These are phyloP conservation scores for Saccostrea glomerata DNA, from an alignment of 1,140 invertebrate species.

Conservation along the genomic window DNA sequence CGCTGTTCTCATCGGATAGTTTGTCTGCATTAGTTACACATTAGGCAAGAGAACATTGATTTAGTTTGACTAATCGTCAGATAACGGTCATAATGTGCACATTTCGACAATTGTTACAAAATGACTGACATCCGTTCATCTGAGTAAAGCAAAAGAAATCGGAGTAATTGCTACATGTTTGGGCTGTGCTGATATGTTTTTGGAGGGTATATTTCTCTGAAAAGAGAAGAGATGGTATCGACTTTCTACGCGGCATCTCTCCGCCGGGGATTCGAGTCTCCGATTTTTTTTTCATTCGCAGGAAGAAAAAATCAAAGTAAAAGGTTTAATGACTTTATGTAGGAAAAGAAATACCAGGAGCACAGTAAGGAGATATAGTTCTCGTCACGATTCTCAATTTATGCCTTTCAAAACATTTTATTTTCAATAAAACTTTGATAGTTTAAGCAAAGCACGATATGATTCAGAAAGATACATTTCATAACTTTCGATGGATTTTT, in stretches of 20 bases:
- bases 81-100: conserved; percentile 20
- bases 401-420: neutral
- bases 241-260: neutral
- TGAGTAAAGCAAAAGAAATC: neutral
- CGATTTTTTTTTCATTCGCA: neutral
- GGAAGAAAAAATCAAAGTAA: neutral
- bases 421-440: neutral
- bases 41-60: conserved; percentile 34
- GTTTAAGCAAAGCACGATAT: neutral
- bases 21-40: conserved; percentile 31
- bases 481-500: neutral
- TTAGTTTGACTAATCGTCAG: conserved; percentile 6
- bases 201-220: neutral
- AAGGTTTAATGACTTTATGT: conserved; percentile 9
- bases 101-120: conserved; percentile 23
- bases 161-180: neutral
- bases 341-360: conserved; percentile 11
- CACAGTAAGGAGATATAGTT: neutral
- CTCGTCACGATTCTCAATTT: neutral
- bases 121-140: conserved; percentile 1
- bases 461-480: neutral
- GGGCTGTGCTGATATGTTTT: neutral
- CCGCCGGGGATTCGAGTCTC: neutral
- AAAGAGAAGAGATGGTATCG: conserved; percentile 1
- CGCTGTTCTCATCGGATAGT: conserved; percentile 13